Percentiles rank a stretch among this genome's conserved stretches.
These are phyloP conservation scores for Heliconius hortense DNA, from an alignment of 2,888 invertebrate species.

Conservation along the genomic window DNA sequence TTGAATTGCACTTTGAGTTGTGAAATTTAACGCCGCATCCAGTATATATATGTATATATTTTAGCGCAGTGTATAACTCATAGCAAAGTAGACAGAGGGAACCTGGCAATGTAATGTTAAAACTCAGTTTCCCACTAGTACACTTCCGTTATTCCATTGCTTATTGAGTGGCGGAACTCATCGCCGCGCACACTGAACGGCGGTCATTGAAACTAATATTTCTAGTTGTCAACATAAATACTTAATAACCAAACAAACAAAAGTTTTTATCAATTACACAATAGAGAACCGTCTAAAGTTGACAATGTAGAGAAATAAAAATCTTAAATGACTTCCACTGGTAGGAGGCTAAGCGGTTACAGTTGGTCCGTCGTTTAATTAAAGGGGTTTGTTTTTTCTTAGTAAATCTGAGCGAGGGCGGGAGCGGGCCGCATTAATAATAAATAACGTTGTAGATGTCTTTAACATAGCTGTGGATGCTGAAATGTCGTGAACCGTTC, in stretches of 20 bases:
- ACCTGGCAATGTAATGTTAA: too few relatives aligned
- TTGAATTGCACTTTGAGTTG: too few relatives aligned
- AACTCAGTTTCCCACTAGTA: too few relatives aligned
- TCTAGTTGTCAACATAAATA: too few relatives aligned
- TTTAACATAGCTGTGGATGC: background rate
- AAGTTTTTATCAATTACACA: background rate
- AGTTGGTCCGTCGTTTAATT: constrained; percentile 16
- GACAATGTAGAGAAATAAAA: constrained; percentile 9
- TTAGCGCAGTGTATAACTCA: too few relatives aligned
- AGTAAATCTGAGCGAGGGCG: constrained; percentile 9
- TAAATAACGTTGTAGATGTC: constrained; percentile 4
- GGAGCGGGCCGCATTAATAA: constrained; percentile 1
- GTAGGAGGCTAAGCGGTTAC: constrained; percentile 7
- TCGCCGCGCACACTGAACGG: too few relatives aligned
- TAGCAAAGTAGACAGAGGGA: too few relatives aligned
- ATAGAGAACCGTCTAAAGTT: background rate
- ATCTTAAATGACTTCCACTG: constrained; percentile 1
- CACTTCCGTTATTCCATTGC: too few relatives aligned
- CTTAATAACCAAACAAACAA: background rate
- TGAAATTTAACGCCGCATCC: too few relatives aligned
- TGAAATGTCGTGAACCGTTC: background rate
- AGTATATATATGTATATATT: too few relatives aligned
- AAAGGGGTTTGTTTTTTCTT: constrained; percentile 13
- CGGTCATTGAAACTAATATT: too few relatives aligned
- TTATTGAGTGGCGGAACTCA: too few relatives aligned